Evolutionary conservation across 2,113 vertebrate genomes (phyloP), one percentile per base, ranked within the genome.

Genomic region (Papio anubis): DNA sequence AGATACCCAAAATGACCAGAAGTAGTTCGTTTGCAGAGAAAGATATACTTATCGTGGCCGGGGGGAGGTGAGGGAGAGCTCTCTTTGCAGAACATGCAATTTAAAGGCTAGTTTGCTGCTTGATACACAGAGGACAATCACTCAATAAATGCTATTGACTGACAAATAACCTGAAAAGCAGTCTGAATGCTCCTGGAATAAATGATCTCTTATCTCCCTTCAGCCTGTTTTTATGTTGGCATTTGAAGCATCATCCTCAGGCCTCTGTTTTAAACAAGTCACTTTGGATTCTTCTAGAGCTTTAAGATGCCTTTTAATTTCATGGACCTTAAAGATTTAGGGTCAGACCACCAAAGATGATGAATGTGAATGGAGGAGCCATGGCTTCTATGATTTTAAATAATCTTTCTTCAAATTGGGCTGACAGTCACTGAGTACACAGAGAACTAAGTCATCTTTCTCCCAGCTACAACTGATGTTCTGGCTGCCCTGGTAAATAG

Each of bases 61-160:
- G 94, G 9, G 12, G 11, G 3, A 3, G 10, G 30, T 48, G 2
- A 73, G 57, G 61, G 61, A 72, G 18, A 35, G 11, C 81, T 90
- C 79, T 94, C n/a, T 68, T 38, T 55, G 43, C 68, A 92, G 80
- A 92, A 94, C 14, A 61, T 43, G 35, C 59, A 84, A 73, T 93
- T 78, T 95, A 72, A 88, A 96, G 84, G 75, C 68, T 94, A 96
- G 93, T 93, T 93, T 88, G 88, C 25, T 59, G 30, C 84, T 95
- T 90, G 50, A 76, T 80, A 96, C 55, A 84, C 76, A 85, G n/a
- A 88, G 11, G 70, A 92, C 82, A 86, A 64, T 80, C 81, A 43
- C 50, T 97, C 94, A 86, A 59, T 95, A 95, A 89, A 45, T 55
- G 59, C 43, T 72, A 75, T 23, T 86, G 94, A 85, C 40, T 38